Percentiles rank a stretch among this genome's conserved stretches.
These are phyloP conservation scores for Bubo scandiacus DNA, from an alignment of 2,113 vertebrate species.

Conservation along the genomic window DNA sequence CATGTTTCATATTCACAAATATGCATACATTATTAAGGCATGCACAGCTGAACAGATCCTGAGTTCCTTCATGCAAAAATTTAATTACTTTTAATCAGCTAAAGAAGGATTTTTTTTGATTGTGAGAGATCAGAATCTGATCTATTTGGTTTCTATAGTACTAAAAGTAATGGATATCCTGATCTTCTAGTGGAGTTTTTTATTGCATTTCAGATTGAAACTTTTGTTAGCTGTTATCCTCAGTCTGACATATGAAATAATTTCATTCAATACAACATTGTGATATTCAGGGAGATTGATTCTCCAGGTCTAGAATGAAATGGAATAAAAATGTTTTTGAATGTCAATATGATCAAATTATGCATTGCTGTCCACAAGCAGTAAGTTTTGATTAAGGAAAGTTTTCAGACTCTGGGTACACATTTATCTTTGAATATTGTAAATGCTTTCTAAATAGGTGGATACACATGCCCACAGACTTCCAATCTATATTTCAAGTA, in stretches of 20 bases:
- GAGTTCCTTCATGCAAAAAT: neutral
- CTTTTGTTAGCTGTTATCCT: neutral
- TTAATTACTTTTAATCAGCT: neutral
- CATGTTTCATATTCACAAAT: conserved; percentile 22
- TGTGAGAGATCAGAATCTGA: neutral
- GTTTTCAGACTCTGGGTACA: neutral
- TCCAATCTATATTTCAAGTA: neutral
- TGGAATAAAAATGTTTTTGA: neutral
- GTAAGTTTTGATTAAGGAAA: neutral
- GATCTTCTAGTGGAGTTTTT: conserved; percentile 43
- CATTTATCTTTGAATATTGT: conserved; percentile 8
- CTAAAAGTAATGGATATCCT: conserved; percentile 19
- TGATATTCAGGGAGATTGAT: neutral
- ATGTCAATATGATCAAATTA: neutral
- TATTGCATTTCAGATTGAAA: conserved; percentile 32
- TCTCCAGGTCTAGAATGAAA: neutral
- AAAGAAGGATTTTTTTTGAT: neutral
- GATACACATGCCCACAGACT: neutral
- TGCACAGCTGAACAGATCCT: neutral
- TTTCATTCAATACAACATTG: conserved; percentile 2
- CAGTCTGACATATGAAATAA: neutral
- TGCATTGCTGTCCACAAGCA: neutral
- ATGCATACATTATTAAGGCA: conserved; percentile 5
- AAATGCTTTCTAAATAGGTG: conserved; percentile 38
- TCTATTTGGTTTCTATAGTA: neutral